phyloP scores from a whole-genome alignment of 2,888 invertebrate genomes.

The Drosophila anceps region DNA sequence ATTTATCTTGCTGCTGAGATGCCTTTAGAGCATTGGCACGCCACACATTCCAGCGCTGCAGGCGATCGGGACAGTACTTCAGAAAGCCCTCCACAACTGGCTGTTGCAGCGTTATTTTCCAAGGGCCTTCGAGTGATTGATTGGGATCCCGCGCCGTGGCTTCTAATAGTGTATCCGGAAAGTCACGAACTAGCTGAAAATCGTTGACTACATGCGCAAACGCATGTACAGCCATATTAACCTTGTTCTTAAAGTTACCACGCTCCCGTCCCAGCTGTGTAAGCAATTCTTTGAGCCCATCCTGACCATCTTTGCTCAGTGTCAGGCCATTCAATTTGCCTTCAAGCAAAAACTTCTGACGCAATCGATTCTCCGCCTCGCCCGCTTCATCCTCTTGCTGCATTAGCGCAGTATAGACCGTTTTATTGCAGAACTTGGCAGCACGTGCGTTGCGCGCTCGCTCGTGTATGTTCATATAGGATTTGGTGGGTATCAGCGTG shows the following conservation, averaged over 20 bases:
- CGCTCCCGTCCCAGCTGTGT: slow-evolving; percentile 87
- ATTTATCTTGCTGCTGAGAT: slow-evolving; percentile 88
- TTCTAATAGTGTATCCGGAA: slow-evolving; percentile 90
- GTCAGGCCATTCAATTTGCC: slow-evolving; percentile 93
- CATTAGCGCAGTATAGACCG: slow-evolving; percentile 66
- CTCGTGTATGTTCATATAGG: slow-evolving; percentile 92
- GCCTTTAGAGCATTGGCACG: slow-evolving; percentile 90
- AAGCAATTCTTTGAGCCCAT: slow-evolving; percentile 87
- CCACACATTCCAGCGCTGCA: slow-evolving; percentile 94
- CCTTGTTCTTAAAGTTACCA: slow-evolving; percentile 89
- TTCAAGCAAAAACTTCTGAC: slow-evolving; percentile 92
- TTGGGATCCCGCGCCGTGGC: slow-evolving; percentile 88
- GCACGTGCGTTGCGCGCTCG: slow-evolving; percentile 91
- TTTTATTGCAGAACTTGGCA: slow-evolving; percentile 89
- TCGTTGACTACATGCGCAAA: slow-evolving; percentile 90
- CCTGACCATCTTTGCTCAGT: slow-evolving; percentile 86
- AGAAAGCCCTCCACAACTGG: slow-evolving; percentile 91
- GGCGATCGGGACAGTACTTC: slow-evolving; percentile 93
- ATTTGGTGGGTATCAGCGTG: slow-evolving; percentile 91
- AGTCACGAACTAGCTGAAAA: slow-evolving; percentile 89
- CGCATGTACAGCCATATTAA: slow-evolving; percentile 88
- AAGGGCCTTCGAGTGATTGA: slow-evolving; percentile 90
- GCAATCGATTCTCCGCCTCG: slow-evolving; percentile 87
- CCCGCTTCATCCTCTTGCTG: slow-evolving; percentile 43
- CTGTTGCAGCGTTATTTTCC: slow-evolving; percentile 92